These are phyloP conservation scores for Morinoia aosen DNA, from an alignment of 2,888 invertebrate genomes.

Conservation along the genomic window DNA sequence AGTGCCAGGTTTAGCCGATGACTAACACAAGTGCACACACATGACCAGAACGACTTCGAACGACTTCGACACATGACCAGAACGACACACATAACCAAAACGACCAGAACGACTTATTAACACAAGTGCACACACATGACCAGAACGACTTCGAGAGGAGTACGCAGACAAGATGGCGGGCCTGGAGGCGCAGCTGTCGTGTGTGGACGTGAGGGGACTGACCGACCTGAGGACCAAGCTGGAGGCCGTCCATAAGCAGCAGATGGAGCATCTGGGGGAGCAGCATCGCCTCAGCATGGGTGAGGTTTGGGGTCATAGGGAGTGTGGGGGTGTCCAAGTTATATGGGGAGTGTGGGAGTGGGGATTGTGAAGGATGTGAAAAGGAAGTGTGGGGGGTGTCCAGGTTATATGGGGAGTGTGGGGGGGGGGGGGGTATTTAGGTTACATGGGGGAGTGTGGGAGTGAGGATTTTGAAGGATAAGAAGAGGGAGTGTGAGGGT, in stretches of 20 bases:
- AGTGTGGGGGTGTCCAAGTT: neutral
- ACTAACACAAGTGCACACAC: neutral
- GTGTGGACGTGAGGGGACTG: slow-evolving; percentile 70
- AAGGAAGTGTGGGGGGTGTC: neutral
- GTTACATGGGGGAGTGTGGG: neutral
- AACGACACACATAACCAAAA: too few relatives aligned
- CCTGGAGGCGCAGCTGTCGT: slow-evolving; percentile 58
- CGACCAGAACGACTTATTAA: too few relatives aligned
- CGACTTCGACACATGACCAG: too few relatives aligned
- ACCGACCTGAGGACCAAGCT: slow-evolving; percentile 76
- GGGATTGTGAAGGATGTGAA: too few relatives aligned
- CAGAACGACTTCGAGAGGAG: slow-evolving; percentile 62
- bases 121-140: neutral
- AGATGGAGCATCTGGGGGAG: slow-evolving; percentile 63
- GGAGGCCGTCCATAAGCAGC: slow-evolving; percentile 71
- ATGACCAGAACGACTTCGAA: slow-evolving; percentile 58
- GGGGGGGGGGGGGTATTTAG: neutral
- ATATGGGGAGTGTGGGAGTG: neutral
- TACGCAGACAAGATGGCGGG: slow-evolving; percentile 59
- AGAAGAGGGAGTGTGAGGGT: too few relatives aligned
- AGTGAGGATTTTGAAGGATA: too few relatives aligned
- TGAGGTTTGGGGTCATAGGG: slow-evolving; percentile 34
- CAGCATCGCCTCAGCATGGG: slow-evolving; percentile 67
- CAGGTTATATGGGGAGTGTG: neutral
- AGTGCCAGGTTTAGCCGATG: too few relatives aligned